Conservation (phyloP, 2,113 vertebrate species). For the Stigmatopora argus region DNA sequence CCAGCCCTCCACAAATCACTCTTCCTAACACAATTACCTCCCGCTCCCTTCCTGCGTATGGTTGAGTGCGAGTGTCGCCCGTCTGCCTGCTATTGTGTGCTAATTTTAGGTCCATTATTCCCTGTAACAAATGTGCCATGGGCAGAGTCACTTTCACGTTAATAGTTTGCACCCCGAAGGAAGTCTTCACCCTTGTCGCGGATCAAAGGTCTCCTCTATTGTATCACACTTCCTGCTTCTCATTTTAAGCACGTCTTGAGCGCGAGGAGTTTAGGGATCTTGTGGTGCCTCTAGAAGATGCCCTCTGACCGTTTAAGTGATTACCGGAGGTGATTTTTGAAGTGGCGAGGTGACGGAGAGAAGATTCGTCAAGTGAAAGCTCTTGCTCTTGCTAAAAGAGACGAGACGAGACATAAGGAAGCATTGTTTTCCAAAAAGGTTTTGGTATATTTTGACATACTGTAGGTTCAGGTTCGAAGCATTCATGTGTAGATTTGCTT, state of each 20-base stretch:
- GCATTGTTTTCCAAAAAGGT: no score
- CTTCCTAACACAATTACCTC: slow-evolving; percentile 74
- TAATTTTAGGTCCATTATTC: slow-evolving; percentile 89
- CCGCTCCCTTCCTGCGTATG: slow-evolving; percentile 74
- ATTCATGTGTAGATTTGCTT: no score
- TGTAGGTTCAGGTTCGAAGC: no score
- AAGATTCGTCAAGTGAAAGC: slow-evolving; percentile 31
- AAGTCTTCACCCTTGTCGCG: slow-evolving; percentile 72
- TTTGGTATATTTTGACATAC: no score
- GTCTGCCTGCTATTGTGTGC: slow-evolving; percentile 85
- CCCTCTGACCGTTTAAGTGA: slow-evolving; percentile 46
- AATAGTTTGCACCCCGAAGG: slow-evolving; percentile 70
- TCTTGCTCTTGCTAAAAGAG: not conserved
- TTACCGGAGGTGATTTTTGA: slow-evolving; percentile 43
- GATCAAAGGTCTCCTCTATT: slow-evolving; percentile 95
- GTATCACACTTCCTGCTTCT: slow-evolving; percentile 86
- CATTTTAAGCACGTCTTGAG: slow-evolving; percentile 68
- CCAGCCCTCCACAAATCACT: slow-evolving; percentile 68
- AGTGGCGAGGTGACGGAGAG: slow-evolving; percentile 30
- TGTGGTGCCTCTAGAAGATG: slow-evolving; percentile 52
- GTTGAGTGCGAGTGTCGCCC: slow-evolving; percentile 68
- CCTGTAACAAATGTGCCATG: slow-evolving; percentile 69
- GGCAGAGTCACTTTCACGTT: slow-evolving; percentile 81
- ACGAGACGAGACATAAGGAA: not conserved
- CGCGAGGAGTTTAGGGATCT: slow-evolving; percentile 11